A percentile compares a stretch with the other conserved stretches of the same genome.
Conservation (phyloP, 2,113 vertebrate genomes). For the pig (Sus scrofa) region DNA sequence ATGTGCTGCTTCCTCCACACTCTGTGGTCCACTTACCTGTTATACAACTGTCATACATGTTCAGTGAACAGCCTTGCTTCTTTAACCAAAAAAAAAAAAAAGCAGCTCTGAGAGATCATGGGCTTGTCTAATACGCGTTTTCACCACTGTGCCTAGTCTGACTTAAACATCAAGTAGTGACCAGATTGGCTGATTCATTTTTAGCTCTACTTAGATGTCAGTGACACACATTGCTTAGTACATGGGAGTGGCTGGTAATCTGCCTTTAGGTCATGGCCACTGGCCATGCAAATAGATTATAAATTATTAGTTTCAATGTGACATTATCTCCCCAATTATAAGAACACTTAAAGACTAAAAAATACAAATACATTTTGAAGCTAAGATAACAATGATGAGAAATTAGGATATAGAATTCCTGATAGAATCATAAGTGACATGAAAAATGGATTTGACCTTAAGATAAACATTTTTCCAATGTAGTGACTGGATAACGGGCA, state of each 20-base stretch:
- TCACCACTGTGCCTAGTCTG: background rate
- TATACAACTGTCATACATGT: fast-evolving
- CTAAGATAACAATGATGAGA: background rate
- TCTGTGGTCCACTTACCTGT: too few relatives aligned
- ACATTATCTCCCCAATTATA: constrained; percentile 29
- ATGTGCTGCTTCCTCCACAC: fast-evolving
- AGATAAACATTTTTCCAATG: constrained; percentile 47
- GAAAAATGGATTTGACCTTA: constrained; percentile 48
- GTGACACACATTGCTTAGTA: too few relatives aligned
- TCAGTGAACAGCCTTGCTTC: background rate
- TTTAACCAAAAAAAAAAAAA: background rate
- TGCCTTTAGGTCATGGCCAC: background rate
- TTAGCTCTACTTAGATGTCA: background rate
- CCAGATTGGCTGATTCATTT: too few relatives aligned
- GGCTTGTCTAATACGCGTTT: background rate
- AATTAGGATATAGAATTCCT: background rate
- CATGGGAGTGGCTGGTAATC: background rate
- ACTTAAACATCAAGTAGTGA: background rate
- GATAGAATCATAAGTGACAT: background rate
- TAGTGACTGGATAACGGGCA: background rate
- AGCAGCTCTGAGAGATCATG: background rate
- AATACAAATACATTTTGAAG: background rate
- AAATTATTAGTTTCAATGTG: background rate
- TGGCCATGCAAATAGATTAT: background rate
- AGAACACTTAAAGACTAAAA: constrained; percentile 22